These are phyloP conservation scores for Puma concolor DNA, from an alignment of 2,113 vertebrate genomes.

Conservation along the genomic window DNA sequence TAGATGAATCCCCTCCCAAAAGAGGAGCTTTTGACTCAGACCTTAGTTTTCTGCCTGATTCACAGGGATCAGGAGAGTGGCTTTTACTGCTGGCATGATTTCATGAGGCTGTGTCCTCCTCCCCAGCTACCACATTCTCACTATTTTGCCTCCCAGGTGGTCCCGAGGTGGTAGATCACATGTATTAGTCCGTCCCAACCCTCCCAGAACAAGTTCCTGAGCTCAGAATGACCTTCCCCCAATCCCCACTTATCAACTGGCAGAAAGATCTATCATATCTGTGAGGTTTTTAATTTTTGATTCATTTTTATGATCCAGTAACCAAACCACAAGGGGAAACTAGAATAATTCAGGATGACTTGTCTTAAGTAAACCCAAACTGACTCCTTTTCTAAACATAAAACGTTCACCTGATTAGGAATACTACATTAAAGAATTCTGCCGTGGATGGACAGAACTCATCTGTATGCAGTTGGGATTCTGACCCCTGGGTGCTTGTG, in stretches of 20 bases:
- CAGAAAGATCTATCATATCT: neutral
- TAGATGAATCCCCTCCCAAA: neutral
- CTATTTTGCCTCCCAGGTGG: neutral
- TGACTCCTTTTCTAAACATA: neutral
- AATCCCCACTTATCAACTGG: neutral
- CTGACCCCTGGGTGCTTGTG: neutral
- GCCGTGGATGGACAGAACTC: neutral
- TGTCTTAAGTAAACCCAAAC: neutral
- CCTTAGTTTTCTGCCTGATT: neutral
- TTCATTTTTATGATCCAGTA: neutral
- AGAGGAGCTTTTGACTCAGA: neutral
- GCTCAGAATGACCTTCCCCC: neutral
- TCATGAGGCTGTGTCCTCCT: neutral
- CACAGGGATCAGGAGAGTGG: neutral
- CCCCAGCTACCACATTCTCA: neutral
- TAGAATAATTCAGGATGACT: neutral
- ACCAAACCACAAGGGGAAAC: slow-evolving; percentile 12
- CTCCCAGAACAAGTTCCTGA: neutral
- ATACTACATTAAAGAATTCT: neutral
- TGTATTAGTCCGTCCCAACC: no score
- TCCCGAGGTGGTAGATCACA: neutral
- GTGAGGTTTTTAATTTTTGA: neutral
- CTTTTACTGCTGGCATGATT: neutral
- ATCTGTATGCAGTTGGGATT: neutral
- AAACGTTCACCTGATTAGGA: neutral